Base-by-base conservation (phyloP, 2,888 invertebrate genomes). In the Galerucella pusilla region DNA sequence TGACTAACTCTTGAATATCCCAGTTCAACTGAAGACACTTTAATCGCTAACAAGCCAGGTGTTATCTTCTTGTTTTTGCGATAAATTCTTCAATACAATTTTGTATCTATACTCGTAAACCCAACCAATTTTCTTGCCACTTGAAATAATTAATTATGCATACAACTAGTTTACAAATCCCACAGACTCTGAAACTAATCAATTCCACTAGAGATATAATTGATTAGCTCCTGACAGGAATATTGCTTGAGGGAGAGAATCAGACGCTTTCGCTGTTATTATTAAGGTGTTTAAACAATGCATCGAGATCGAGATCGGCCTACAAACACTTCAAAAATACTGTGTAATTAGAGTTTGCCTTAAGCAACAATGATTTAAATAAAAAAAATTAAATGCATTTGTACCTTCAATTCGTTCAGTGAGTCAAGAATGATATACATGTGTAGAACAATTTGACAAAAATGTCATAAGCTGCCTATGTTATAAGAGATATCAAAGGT, bases 321-420 rank as follows among this genome's bases (percentile, higher is more conserved):
- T 60, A 67, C 66, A 66, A 71, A 70, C 59, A 66, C 25, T 65
- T 72, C n/a, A 72, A 72, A 60, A 72, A 67, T 67, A 60, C 66
- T 72, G 45, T 67, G 61, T 60, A 72, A 72, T 72, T 67, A 60
- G 59, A 52, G 14, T 57, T 66, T 10, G 71, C 71, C 71, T 57
- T 59, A 65, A 25, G 71, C 25, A 59, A 60, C n/a, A 65, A 28
- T 45, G 11, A 68, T 63, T 63, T 63, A 45, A 63, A 63, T 63
- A 63, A 63, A 63, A 16, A 63, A 63, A 63, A 16, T 63, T 42
- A 63, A 63, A 7, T 12, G 42, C 63, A 7, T 45, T 16, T 16
- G 14, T 35, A 16, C n/a, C 9, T 63, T 25, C 2, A 20, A 60
- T 20, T 60, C 14, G 3, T 14, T 14, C 5, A 14, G 49, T 52